These are phyloP conservation scores for Dryadula phaetusa DNA, from an alignment of 2,888 invertebrate species.

Conservation along the genomic window DNA sequence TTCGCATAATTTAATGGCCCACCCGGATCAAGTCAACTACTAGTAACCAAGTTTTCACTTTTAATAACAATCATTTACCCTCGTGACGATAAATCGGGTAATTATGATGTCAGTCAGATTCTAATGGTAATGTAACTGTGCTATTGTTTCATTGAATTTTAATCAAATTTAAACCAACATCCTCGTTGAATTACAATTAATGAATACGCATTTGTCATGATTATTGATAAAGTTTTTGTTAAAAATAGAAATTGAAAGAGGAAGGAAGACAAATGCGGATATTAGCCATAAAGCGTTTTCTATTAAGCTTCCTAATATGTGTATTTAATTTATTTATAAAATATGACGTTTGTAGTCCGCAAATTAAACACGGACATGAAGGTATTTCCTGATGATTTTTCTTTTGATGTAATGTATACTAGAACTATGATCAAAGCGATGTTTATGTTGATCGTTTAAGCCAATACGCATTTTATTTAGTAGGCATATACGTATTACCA, in stretches of 20 bases:
- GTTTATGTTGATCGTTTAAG: not conserved
- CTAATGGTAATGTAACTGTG: not conserved
- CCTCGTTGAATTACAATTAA: conserved; percentile 15
- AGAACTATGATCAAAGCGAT: conserved; percentile 2
- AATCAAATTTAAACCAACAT: conserved; percentile 4
- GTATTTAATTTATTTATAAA: conserved; percentile 13
- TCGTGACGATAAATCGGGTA: not conserved
- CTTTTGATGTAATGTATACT: conserved; percentile 14
- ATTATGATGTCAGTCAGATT: not conserved
- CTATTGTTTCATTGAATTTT: not conserved
- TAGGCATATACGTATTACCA: not conserved
- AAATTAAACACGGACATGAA: conserved; percentile 24
- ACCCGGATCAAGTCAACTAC: not conserved
- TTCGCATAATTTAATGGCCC: no score
- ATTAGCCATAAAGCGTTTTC: not conserved
- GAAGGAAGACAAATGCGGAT: conserved; percentile 26
- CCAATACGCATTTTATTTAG: not conserved
- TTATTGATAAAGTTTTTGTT: conserved; percentile 27
- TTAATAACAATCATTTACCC: not conserved
- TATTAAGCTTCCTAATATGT: conserved; percentile 22
- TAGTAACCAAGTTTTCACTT: not conserved
- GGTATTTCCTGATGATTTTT: conserved; percentile 24
- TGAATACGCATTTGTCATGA: not conserved
- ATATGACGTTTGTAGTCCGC: conserved; percentile 16
- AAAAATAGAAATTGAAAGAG: not conserved